phyloP scores from a whole-genome alignment of 2,888 invertebrate genomes.

The Agrotis ipsilon region DNA sequence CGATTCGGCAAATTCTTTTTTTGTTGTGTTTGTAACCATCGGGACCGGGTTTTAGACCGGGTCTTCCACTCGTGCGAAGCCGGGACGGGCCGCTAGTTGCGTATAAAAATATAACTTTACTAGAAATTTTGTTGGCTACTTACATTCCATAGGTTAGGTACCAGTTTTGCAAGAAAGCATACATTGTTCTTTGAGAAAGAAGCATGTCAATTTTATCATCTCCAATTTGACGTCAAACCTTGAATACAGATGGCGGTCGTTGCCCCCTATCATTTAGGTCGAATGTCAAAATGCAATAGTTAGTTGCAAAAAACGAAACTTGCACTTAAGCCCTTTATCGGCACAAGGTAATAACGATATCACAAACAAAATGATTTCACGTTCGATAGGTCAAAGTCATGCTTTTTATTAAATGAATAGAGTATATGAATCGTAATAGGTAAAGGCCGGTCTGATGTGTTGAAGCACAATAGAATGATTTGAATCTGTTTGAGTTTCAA shows the following conservation, averaged over 20 bases:
- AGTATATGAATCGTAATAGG: constrained; percentile 10
- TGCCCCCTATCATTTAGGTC: constrained; percentile 41
- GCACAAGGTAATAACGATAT: constrained; percentile 53
- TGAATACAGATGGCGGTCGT: constrained; percentile 38
- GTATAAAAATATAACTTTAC: no score
- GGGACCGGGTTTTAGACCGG: no score
- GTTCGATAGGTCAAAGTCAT: constrained; percentile 55
- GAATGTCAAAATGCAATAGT: constrained; percentile 30
- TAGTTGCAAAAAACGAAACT: neutral
- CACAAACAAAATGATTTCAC: constrained; percentile 46
- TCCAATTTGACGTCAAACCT: constrained; percentile 30
- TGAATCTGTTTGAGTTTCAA: constrained; percentile 42
- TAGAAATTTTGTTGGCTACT: no score
- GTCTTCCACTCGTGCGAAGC: no score
- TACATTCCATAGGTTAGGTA: no score
- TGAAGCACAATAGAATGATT: constrained; percentile 39
- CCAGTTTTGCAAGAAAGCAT: neutral
- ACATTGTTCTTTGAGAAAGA: neutral
- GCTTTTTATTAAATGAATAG: constrained; percentile 43
- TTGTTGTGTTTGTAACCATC: no score
- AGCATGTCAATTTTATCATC: neutral
- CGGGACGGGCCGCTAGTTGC: no score
- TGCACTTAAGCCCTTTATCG: constrained; percentile 43
- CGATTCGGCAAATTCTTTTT: no score
- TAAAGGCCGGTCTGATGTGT: constrained; percentile 47